Evolutionary conservation across 2,797 vertebrate genomes (phyloP).

Genomic region (Sparus aurata): DNA sequence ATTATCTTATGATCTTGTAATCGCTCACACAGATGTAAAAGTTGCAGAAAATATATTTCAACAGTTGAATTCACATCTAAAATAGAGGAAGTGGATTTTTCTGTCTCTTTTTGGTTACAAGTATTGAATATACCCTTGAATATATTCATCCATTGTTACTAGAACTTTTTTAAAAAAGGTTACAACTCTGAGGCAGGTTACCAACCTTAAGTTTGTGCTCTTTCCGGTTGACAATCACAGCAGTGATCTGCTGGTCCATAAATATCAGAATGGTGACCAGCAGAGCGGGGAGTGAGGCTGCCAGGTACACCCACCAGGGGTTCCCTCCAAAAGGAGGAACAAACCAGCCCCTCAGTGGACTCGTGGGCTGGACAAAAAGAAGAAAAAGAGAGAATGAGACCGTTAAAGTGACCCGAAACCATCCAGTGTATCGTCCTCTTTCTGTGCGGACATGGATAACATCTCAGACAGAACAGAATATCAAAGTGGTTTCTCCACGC

Average conservation of each 20-base stretch:
- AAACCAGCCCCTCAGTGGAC: conserved; percentile 92
- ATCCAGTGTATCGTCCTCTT: not conserved
- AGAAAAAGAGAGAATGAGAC: not conserved
- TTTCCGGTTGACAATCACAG: conserved; percentile 98
- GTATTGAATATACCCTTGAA: too few species aligned
- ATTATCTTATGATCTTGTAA: not conserved
- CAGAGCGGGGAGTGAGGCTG: conserved; percentile 92
- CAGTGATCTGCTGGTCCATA: conserved; percentile 99
- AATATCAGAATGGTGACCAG: conserved; percentile 98
- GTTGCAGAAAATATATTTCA: not conserved
- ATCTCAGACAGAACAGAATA: conserved; percentile 4
- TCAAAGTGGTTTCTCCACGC: not conserved
- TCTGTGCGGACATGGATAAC: not conserved
- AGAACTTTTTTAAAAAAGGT: not conserved
- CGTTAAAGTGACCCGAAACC: not conserved
- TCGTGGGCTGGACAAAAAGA: conserved; percentile 90
- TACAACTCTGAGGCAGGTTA: not conserved
- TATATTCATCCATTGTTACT: too few species aligned
- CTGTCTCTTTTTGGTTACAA: not conserved
- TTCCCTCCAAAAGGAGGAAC: conserved; percentile 94
- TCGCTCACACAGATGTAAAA: not conserved
- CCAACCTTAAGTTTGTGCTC: conserved; percentile 98
- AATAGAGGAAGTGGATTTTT: not conserved
- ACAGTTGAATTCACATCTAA: not conserved
- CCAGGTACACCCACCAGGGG: conserved; percentile 99